These are phyloP conservation scores for Numenius phaeopus DNA, from an alignment of 2,797 vertebrate genomes.

Conservation along the genomic window DNA sequence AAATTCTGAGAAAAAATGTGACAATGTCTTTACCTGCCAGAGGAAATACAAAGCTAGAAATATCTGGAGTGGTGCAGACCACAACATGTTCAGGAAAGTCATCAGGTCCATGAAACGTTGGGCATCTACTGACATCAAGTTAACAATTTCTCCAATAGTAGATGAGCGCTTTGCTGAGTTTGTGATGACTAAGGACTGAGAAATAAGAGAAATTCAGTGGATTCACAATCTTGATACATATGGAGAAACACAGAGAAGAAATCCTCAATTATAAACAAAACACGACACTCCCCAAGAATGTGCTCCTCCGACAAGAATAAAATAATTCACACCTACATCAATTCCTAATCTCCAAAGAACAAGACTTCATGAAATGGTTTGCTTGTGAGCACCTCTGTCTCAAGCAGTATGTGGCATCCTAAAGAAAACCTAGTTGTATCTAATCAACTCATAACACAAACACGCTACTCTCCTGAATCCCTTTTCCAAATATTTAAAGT, in stretches of 20 bases:
- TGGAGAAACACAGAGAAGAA: neutral
- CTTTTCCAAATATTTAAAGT: neutral
- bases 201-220: neutral
- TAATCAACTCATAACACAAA: neutral
- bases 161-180: slow-evolving; percentile 91
- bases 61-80: slow-evolving; percentile 96
- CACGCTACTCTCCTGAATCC: neutral
- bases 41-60: slow-evolving; percentile 93
- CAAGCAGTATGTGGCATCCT: neutral
- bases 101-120: slow-evolving; percentile 93
- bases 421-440: neutral
- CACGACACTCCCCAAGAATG: fast-evolving
- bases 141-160: slow-evolving; percentile 94
- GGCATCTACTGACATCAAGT: slow-evolving; percentile 97
- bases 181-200: slow-evolving; percentile 91
- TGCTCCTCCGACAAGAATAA: neutral
- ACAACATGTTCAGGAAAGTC: slow-evolving; percentile 93
- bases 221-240: neutral
- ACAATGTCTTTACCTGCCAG: slow-evolving; percentile 86
- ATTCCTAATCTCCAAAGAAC: neutral
- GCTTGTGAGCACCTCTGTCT: neutral
- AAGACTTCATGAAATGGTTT: neutral
- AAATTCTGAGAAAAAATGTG: neutral
- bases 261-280: neutral
- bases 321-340: neutral